Conservation (phyloP, 2,888 invertebrate genomes). For the Eupeodes latifasciatus region DNA sequence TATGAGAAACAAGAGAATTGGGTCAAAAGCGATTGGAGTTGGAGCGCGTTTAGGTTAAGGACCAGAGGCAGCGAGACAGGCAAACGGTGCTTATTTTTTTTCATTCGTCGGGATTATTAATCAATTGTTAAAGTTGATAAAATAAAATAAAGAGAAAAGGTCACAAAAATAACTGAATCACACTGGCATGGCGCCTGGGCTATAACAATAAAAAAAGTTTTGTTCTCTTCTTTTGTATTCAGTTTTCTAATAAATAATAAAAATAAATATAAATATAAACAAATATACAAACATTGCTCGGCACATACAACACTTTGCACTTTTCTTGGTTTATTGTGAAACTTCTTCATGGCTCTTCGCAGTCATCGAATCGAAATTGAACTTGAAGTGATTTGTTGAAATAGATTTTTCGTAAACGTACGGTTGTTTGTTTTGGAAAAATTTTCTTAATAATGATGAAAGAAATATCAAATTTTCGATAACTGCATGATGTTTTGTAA, state of each 20-base stretch:
- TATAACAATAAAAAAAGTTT: neutral
- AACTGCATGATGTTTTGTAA: slow-evolving; percentile 61
- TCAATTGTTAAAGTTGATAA: slow-evolving; percentile 17
- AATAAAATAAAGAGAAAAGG: slow-evolving; percentile 32
- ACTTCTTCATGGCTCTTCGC: slow-evolving; percentile 72
- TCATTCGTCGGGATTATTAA: neutral
- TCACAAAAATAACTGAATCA: neutral
- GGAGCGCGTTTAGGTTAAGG: slow-evolving; percentile 32
- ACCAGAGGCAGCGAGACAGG: slow-evolving; percentile 1
- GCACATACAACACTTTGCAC: slow-evolving; percentile 74
- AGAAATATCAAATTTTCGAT: slow-evolving; percentile 43
- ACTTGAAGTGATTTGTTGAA: slow-evolving; percentile 47
- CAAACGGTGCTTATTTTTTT: slow-evolving; percentile 20
- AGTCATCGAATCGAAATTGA: slow-evolving; percentile 35
- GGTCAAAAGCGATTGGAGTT: slow-evolving; percentile 57
- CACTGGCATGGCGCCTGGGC: slow-evolving; percentile 1
- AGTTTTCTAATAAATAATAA: slow-evolving; percentile 42
- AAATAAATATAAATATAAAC: slow-evolving; percentile 54
- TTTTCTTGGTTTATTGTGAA: slow-evolving; percentile 76
- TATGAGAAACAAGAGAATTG: slow-evolving; percentile 48
- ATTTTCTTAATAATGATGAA: slow-evolving; percentile 30
- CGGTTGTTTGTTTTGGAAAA: slow-evolving; percentile 26
- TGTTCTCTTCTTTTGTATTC: slow-evolving; percentile 26
- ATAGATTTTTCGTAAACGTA: slow-evolving; percentile 29
- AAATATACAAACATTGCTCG: slow-evolving; percentile 70